These are phyloP conservation scores for Limonius californicus DNA, from an alignment of 1,140 invertebrate genomes.

Conservation along the genomic window DNA sequence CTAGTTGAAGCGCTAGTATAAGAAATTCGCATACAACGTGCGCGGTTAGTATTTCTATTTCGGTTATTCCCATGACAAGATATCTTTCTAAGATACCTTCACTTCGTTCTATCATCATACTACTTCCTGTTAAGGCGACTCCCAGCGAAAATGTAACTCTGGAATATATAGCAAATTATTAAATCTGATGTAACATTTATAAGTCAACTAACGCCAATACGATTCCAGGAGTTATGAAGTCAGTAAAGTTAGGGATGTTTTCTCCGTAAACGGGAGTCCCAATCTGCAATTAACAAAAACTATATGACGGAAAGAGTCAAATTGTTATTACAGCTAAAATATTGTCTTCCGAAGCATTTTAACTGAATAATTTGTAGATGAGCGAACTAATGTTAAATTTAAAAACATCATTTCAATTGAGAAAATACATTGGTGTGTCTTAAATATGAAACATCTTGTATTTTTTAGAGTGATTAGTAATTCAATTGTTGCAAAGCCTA, in stretches of 20 bases:
- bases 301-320: no score
- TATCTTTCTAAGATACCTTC: constrained; percentile 84
- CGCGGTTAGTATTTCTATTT: constrained; percentile 73
- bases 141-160: constrained; percentile 94
- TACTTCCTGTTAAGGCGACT: constrained; percentile 79
- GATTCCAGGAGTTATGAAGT: constrained; percentile 93
- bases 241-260: constrained; percentile 79
- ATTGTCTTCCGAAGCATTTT: no score
- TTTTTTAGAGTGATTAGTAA: no score
- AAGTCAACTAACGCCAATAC: constrained; percentile 70
- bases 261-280: no score
- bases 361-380: no score
- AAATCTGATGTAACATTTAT: background rate
- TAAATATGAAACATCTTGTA: no score
- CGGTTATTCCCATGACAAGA: constrained; percentile 70
- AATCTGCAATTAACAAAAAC: no score
- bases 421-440: no score
- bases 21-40: constrained; percentile 85
- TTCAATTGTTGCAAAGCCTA: no score
- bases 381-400: no score
- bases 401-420: no score
- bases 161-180: constrained; percentile 12
- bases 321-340: no score
- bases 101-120: constrained; percentile 87
- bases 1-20: constrained; percentile 80